Conservation (phyloP, 2,797 vertebrate genomes). For the Vireo griseus region DNA sequence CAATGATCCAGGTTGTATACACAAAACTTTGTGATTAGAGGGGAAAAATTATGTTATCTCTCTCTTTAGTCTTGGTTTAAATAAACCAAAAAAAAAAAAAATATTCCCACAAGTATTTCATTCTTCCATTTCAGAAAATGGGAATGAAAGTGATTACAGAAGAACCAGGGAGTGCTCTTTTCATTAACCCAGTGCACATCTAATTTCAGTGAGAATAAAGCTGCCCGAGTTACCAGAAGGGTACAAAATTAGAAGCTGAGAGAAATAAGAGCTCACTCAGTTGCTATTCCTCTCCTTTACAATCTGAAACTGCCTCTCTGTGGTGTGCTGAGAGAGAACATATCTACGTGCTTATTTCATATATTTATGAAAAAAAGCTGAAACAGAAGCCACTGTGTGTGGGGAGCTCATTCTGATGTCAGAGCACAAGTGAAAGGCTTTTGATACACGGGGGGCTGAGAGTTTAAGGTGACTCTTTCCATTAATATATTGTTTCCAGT, state of each 20-base stretch:
- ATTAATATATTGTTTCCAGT: background rate
- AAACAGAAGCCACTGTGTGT: background rate
- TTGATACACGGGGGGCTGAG: background rate
- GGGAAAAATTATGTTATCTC: background rate
- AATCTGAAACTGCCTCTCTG: background rate
- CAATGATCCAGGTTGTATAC: background rate
- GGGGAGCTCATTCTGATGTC: background rate
- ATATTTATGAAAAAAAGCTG: background rate
- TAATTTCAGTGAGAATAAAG: background rate
- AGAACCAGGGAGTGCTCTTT: background rate
- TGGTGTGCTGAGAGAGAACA: background rate
- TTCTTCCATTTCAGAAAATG: background rate
- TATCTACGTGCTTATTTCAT: background rate
- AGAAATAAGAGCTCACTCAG: background rate
- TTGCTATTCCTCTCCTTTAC: background rate
- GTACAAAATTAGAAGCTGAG: background rate
- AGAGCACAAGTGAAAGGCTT: background rate
- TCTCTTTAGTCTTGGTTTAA: background rate
- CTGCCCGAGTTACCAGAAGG: background rate
- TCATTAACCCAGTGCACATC: background rate
- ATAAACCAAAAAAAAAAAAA: background rate
- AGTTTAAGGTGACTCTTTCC: background rate
- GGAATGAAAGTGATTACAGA: background rate
- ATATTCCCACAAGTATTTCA: background rate
- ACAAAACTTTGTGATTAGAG: background rate